Conservation (phyloP, 2,888 invertebrate species). For the Apodemia duryi region DNA sequence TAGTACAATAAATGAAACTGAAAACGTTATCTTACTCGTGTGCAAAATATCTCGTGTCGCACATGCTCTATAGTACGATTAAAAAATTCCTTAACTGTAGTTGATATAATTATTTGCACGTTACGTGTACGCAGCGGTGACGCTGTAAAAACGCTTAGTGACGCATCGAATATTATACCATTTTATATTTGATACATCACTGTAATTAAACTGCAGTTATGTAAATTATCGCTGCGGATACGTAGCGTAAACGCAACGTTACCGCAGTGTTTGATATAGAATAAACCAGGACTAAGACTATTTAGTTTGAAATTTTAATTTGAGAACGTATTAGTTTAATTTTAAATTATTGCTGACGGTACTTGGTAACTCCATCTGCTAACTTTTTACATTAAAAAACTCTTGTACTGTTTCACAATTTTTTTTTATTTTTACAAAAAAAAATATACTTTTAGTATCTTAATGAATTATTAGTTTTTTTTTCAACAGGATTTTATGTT, state of each 20-base stretch:
- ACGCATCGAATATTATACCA: not conserved
- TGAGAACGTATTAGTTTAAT: too few relatives aligned
- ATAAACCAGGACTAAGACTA: not conserved
- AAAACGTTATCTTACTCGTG: too few relatives aligned
- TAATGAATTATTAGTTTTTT: too few relatives aligned
- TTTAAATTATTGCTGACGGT: too few relatives aligned
- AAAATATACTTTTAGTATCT: too few relatives aligned
- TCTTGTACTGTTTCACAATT: not conserved
- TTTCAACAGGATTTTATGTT: too few relatives aligned
- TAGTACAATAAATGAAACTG: too few relatives aligned
- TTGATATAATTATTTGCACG: not conserved
- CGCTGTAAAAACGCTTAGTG: not conserved
- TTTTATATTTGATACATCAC: not conserved
- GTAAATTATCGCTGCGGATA: not conserved
- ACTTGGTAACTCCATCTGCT: too few relatives aligned
- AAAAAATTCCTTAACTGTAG: too few relatives aligned
- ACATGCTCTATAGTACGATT: too few relatives aligned
- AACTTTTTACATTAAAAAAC: not conserved
- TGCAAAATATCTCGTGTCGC: too few relatives aligned
- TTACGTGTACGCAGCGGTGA: not conserved
- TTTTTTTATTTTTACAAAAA: not conserved
- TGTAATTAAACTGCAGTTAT: not conserved
- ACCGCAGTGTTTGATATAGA: not conserved
- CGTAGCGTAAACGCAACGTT: not conserved
- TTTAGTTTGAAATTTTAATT: not conserved